phyloP scores from a whole-genome alignment of 2,797 vertebrate species.

The Setipinna tenuifilis region DNA sequence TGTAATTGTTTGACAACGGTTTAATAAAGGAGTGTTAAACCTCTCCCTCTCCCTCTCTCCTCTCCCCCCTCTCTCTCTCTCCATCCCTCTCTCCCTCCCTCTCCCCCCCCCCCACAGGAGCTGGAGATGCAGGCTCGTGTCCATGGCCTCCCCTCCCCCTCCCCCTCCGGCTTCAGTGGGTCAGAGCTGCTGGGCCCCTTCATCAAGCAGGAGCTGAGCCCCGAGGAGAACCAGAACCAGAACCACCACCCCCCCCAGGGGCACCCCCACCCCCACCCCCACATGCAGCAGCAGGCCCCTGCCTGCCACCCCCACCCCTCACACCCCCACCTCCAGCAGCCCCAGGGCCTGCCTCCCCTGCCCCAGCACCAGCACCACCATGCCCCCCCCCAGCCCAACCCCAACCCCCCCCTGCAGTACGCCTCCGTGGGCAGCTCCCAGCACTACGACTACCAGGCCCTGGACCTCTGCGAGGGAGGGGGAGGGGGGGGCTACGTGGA shows the following conservation, averaged over 20 bases:
- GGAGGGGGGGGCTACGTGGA: conserved; percentile 78
- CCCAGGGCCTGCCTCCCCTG: conserved; percentile 67
- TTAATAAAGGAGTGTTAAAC: no score
- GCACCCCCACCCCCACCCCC: conserved; percentile 67
- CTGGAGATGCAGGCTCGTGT: conserved; percentile 94
- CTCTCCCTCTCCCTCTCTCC: background rate
- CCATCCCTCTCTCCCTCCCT: background rate
- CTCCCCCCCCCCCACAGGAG: conserved; percentile 75
- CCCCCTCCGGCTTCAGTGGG: conserved; percentile 83
- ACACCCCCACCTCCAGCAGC: conserved; percentile 55
- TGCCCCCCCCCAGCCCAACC: background rate
- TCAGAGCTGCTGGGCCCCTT: conserved; percentile 80
- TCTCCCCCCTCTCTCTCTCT: background rate
- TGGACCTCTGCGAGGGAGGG: conserved; percentile 81
- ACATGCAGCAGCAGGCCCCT: conserved; percentile 61
- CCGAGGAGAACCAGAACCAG: conserved; percentile 80
- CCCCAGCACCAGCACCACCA: conserved; percentile 59
- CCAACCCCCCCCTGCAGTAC: conserved; percentile 65
- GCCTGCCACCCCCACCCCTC: conserved; percentile 66
- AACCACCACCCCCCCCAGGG: conserved; percentile 60
- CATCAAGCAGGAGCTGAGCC: conserved; percentile 87
- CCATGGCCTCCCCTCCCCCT: conserved; percentile 87
- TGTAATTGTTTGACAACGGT: no score
- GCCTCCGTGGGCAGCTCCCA: conserved; percentile 83
- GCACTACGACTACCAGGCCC: conserved; percentile 89